Percentiles rank a stretch among this genome's conserved stretches.
phyloP scores from a whole-genome alignment of 2,113 vertebrate genomes.

The Sylvietta virens region DNA sequence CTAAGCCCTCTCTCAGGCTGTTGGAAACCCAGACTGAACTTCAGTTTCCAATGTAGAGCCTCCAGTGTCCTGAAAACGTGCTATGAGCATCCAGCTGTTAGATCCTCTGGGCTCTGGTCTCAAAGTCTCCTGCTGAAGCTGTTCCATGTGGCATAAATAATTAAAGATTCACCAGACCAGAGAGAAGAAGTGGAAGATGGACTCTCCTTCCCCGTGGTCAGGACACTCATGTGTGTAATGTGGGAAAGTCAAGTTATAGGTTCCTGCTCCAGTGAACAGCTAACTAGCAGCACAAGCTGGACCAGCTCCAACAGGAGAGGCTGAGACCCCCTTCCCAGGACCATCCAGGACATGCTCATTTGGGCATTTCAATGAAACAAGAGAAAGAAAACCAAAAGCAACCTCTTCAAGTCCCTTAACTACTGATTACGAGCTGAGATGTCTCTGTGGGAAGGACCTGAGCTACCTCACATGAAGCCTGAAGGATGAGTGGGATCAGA shows the following conservation, averaged over 20 bases:
- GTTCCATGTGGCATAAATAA: slow-evolving; percentile 11
- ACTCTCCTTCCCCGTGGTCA: not conserved
- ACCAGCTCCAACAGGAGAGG: not conserved
- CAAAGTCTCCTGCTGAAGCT: slow-evolving; percentile 8
- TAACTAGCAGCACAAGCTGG: slow-evolving; percentile 16
- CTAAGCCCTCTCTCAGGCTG: not conserved
- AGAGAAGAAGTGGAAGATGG: not conserved
- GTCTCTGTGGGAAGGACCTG: not conserved
- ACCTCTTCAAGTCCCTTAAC: not conserved
- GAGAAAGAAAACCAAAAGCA: not conserved
- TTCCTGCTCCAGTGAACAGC: slow-evolving; percentile 21
- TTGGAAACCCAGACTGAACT: not conserved
- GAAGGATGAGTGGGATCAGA: not conserved
- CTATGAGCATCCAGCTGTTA: not conserved
- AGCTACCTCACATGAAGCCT: not conserved
- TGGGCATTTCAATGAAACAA: not conserved
- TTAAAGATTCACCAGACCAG: slow-evolving; percentile 11
- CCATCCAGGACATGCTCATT: not conserved
- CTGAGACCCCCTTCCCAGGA: not conserved
- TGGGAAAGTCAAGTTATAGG: not conserved
- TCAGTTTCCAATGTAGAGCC: not conserved
- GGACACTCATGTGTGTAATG: not conserved
- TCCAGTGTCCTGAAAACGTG: not conserved
- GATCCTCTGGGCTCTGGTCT: not conserved
- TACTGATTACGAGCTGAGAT: not conserved